These are phyloP conservation scores for Phalanger gymnotis DNA, from an alignment of 2,797 vertebrate genomes.

Conservation along the genomic window DNA sequence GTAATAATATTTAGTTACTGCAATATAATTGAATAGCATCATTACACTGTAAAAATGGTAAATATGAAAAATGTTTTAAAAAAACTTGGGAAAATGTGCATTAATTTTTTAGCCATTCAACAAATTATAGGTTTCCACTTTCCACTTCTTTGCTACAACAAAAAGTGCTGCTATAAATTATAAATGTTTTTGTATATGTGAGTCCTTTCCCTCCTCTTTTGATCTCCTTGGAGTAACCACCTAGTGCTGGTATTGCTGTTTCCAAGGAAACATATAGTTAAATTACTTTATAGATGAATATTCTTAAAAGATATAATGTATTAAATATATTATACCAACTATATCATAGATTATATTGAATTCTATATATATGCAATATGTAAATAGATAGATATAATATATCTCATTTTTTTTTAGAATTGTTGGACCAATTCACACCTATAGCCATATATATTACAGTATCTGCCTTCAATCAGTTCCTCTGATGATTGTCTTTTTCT, in stretches of 20 bases:
- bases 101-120: neutral
- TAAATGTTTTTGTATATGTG: neutral
- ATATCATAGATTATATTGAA: too few species aligned
- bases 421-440: too few species aligned
- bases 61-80: neutral
- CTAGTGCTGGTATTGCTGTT: neutral
- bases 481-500: too few species aligned
- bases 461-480: too few species aligned
- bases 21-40: neutral
- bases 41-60: neutral
- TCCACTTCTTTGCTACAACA: neutral
- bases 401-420: too few species aligned
- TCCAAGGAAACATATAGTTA: neutral
- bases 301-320: too few species aligned
- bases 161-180: neutral
- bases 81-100: neutral
- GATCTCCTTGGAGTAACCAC: neutral
- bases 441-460: too few species aligned
- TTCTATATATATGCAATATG: too few species aligned
- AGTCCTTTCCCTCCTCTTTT: neutral
- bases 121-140: neutral
- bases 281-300: neutral
- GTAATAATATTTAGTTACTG: neutral
- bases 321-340: too few species aligned
- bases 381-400: too few species aligned